These are phyloP conservation scores for Zapus hudsonius DNA, from an alignment of 2,113 vertebrate genomes.

Conservation along the genomic window DNA sequence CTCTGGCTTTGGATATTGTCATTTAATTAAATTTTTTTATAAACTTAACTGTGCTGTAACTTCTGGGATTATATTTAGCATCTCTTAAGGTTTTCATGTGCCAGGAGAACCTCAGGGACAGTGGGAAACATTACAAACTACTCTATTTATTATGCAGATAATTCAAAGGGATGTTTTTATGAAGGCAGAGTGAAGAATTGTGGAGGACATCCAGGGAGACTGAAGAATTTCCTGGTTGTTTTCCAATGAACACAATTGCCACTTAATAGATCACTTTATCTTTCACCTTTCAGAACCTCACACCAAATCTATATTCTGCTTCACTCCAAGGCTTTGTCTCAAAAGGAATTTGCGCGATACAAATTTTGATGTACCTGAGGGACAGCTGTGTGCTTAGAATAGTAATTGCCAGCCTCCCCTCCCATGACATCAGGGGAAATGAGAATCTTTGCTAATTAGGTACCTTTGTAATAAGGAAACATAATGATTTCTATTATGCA, in stretches of 20 bases:
- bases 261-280: conserved; percentile 31
- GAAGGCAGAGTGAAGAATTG: conserved; percentile 19
- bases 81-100: conserved; percentile 28
- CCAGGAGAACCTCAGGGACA: conserved; percentile 24
- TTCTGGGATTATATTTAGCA: conserved; percentile 19
- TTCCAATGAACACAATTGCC: conserved; percentile 45
- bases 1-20: background rate
- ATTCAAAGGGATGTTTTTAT: conserved; percentile 66
- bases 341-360: conserved; percentile 82
- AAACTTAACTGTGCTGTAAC: conserved; percentile 30
- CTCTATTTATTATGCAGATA: conserved; percentile 42
- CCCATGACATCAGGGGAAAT: conserved; percentile 79
- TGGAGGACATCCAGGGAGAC: conserved; percentile 37
- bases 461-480: conserved; percentile 82
- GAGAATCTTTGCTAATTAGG: conserved; percentile 87
- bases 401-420: conserved; percentile 72
- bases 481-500: conserved; percentile 83
- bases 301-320: conserved; percentile 71
- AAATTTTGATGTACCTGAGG: conserved; percentile 85
- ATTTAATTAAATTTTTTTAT: conserved; percentile 38
- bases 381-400: conserved; percentile 84
- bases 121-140: background rate
- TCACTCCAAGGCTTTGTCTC: conserved; percentile 77
- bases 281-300: conserved; percentile 53
- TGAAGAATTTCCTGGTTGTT: conserved; percentile 35